Evolutionary conservation across 1,140 invertebrate species (phyloP).

Genomic region (Pseudomyrmex pallidus): DNA sequence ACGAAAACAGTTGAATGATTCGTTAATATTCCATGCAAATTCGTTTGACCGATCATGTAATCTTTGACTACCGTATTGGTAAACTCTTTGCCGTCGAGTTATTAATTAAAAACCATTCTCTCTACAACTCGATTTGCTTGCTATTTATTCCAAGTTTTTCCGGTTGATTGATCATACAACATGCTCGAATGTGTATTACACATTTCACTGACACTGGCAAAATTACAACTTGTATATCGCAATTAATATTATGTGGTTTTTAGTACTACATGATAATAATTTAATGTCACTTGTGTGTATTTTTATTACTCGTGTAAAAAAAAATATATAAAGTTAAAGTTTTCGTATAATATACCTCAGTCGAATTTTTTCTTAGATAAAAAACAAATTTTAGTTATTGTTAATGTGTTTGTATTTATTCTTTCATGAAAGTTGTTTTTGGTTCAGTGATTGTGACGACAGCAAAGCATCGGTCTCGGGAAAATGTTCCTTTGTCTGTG

Average conservation of each 20-base stretch:
- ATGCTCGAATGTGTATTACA: constrained; percentile 10
- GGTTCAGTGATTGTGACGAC: background rate
- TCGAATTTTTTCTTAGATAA: background rate
- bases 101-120: constrained; percentile 50
- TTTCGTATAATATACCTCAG: background rate
- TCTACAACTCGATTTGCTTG: constrained; percentile 2
- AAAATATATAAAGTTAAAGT: background rate
- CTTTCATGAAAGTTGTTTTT: background rate
- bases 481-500: background rate
- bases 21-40: constrained; percentile 42
- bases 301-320: no score
- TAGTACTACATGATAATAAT: background rate
- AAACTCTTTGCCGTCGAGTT: constrained; percentile 13
- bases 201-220: background rate
- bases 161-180: constrained; percentile 18
- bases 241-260: constrained; percentile 1
- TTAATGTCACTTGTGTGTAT: background rate
- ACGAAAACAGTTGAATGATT: constrained; percentile 49
- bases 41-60: constrained; percentile 34
- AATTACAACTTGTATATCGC: background rate
- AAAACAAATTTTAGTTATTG: background rate
- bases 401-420: background rate
- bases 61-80: background rate
- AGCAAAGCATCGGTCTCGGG: background rate
- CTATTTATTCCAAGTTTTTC: constrained; percentile 35